phyloP scores from a whole-genome alignment of 2,797 vertebrate genomes.

The Macropodus opercularis region DNA sequence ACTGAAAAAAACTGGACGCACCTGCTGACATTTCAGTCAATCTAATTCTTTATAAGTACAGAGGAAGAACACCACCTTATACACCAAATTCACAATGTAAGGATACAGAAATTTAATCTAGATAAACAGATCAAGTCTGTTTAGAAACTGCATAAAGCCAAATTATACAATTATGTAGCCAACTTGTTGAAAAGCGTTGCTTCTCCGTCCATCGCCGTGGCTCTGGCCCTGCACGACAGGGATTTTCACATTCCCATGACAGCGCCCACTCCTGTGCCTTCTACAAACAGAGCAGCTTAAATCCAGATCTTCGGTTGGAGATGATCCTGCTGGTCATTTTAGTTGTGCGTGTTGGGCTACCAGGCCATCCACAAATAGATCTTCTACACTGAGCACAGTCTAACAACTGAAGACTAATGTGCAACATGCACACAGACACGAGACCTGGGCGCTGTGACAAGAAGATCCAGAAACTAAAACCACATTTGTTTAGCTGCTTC shows the following conservation, averaged over 20 bases:
- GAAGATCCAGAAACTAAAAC: constrained; percentile 15
- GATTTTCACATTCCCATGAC: constrained; percentile 40
- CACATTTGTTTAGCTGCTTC: constrained; percentile 10
- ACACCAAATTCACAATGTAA: no score
- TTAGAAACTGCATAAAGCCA: background rate
- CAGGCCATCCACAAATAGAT: no score
- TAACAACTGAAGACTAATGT: no score
- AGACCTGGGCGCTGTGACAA: constrained; percentile 3
- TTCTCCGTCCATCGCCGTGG: constrained; percentile 8
- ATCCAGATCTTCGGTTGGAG: constrained; percentile 3
- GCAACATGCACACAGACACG: no score
- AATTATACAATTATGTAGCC: no score
- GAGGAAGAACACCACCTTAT: no score
- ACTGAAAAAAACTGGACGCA: background rate
- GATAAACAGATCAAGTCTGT: no score
- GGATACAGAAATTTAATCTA: no score
- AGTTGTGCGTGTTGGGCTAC: background rate
- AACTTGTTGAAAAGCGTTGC: no score
- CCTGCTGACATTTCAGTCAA: background rate
- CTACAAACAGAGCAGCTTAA: constrained; percentile 1
- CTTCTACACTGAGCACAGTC: no score
- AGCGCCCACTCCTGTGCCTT: background rate
- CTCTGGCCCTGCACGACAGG: constrained; percentile 5
- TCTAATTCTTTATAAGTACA: background rate
- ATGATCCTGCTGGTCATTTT: background rate